Conservation (phyloP, 2,888 invertebrate species). For the Eristalinus sepulchralis region DNA sequence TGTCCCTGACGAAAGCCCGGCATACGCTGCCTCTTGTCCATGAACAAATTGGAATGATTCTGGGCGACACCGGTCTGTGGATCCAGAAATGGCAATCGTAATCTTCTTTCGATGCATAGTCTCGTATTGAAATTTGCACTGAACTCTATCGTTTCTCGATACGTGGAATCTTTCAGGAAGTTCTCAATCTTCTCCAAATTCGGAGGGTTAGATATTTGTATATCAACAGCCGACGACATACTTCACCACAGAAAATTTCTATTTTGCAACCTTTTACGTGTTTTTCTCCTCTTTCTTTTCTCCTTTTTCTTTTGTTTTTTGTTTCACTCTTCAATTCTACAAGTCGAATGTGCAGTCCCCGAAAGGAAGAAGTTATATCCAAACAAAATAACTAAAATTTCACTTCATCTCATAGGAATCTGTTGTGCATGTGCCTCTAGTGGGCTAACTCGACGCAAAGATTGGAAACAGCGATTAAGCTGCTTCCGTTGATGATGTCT, state of each 20-base stretch:
- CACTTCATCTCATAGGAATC: conserved; percentile 43
- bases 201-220: conserved; percentile 85
- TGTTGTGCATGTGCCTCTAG: conserved; percentile 17
- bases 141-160: conserved; percentile 95
- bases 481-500: conserved; percentile 46
- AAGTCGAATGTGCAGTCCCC: background rate
- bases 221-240: conserved; percentile 84
- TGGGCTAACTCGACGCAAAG: conserved; percentile 29
- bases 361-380: background rate
- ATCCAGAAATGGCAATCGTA: conserved; percentile 97
- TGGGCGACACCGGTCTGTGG: conserved; percentile 99
- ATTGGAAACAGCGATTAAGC: conserved; percentile 53
- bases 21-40: conserved; percentile 93
- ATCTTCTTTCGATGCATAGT: conserved; percentile 93
- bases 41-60: conserved; percentile 94
- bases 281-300: background rate
- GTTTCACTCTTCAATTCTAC: background rate
- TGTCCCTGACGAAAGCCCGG: conserved; percentile 94
- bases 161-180: conserved; percentile 92
- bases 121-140: conserved; percentile 96
- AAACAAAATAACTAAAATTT: conserved; percentile 4
- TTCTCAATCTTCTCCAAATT: conserved; percentile 89
- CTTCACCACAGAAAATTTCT: conserved; percentile 26
- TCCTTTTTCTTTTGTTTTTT: background rate
- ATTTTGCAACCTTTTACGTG: conserved; percentile 29